A percentile compares a stretch with the other conserved stretches of the same genome.
Conservation (phyloP, 2,888 invertebrate species). For the Athrips mouffetella region DNA sequence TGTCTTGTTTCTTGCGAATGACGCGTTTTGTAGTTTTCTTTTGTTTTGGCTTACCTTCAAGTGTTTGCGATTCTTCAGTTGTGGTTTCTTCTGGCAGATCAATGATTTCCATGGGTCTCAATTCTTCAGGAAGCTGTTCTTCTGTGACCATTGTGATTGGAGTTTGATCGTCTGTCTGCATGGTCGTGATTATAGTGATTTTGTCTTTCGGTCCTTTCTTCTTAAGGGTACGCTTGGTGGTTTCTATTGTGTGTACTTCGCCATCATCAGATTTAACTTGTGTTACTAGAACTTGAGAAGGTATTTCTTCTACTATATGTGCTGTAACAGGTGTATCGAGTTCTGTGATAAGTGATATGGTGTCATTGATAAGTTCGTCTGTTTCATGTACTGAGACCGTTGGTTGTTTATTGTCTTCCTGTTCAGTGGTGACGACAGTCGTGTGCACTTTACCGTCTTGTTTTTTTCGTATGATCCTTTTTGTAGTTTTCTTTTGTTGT, state of each 20-base stretch:
- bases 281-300: conserved; percentile 53
- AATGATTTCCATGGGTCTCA: conserved; percentile 14
- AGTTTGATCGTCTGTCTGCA: conserved; percentile 52
- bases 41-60: conserved; percentile 31
- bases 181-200: conserved; percentile 65
- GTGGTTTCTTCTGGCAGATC: conserved; percentile 33
- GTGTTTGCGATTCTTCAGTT: conserved; percentile 42
- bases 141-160: conserved; percentile 44
- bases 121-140: conserved; percentile 44
- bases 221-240: conserved; percentile 47
- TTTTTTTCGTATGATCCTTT: conserved; percentile 41
- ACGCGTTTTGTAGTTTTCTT: conserved; percentile 41
- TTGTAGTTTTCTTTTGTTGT: conserved; percentile 37
- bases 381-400: conserved; percentile 37
- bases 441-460: conserved; percentile 33
- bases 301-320: conserved; percentile 32
- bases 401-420: conserved; percentile 36
- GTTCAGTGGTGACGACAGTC: conserved; percentile 20
- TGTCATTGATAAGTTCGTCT: conserved; percentile 38
- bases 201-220: conserved; percentile 60
- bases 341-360: conserved; percentile 32
- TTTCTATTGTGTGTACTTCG: conserved; percentile 39
- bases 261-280: conserved; percentile 30
- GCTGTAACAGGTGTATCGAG: conserved; percentile 22
- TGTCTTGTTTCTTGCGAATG: conserved; percentile 36